Base-by-base conservation (phyloP, 1,140 invertebrate species). In the Drosophila asahinai region DNA sequence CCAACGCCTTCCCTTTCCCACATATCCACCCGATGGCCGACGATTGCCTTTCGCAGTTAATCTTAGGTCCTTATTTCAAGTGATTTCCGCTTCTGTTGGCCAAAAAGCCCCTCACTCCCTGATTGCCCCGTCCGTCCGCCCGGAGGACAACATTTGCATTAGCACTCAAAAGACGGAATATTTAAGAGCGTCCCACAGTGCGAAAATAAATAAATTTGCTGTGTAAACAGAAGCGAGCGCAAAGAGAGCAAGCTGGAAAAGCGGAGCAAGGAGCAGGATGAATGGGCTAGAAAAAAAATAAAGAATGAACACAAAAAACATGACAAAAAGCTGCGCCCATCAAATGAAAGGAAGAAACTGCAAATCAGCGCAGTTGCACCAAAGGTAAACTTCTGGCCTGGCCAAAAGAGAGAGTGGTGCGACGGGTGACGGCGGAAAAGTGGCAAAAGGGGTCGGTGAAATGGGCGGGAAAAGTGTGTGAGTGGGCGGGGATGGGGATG, bases 141-240 rank as follows among this genome's bases (percentile, higher is more conserved):
- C 45, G 61, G 40, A 64, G 68, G 78, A 80, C 76, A 70, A 84
- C 83, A 87, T 87, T 87, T 87, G 83, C 84, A 87, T 89, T 66
- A 66, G 71, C 83, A 80, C 80, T 87, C 73, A 86, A 80, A 86
- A 83, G 80, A 84, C 62, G 68, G 86, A 89, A 87, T 87, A 87
- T 89, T 87, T 87, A 90, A 90, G 74, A 81, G 81, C 84, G 79
- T 86, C 79, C 64, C 83, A 87, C 80, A 77, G 76, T 71, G 83
- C 77, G 83, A 84, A 87, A 83, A 87, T 90, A 90, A 90, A 87
- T 90, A 89, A 89, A 90, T 89, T 90, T 89, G 86, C 84, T 80
- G 70, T 79, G 86, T 81, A 90, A 89, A 89, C 84, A 89, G 68
- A 78, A 81, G 83, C 83, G 57, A 60, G 51, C 60, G 73, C 58